Evolutionary conservation across 2,113 vertebrate genomes (phyloP), one percentile per base, ranked within the genome.

Genomic region (Zootoca vivipara): DNA sequence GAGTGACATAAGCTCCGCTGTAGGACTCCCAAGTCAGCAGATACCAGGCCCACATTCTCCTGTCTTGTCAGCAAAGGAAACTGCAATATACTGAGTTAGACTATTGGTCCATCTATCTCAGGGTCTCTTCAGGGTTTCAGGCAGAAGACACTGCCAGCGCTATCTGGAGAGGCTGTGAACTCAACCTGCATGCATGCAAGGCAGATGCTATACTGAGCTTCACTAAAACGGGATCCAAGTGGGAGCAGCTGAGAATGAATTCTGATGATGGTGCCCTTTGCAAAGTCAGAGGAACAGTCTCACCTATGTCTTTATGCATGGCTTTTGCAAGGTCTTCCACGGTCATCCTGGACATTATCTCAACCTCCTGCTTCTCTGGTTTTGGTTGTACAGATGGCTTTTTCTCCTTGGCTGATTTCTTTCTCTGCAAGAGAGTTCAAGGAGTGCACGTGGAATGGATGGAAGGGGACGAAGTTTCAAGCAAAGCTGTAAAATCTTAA

Each of bases 231-330:
- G 69, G 38, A 73, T 8, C 7, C 42, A 56, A 67, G 13, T 46
- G 73, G 73, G 30, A 26, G 28, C 28, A 65, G 24, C 65, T 8
- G 65, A 69, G 65, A 69, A 7, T 1, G 65, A 15, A 16, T 28
- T 40, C 28, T 24, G 35, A 28, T 3, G 62, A 65, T 35, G 13
- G 18, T 13, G 24, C 15, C 42, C 26, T 56, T 38, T 40, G 33
- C 62, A 58, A 62, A 62, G 74, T 13, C 58, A 9, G 78, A 77
- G 64, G 35, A 75, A 62, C 24, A 52, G 58, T 24, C 80, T 91
- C 88, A 98, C 98, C 98, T 79, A 96, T 78, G 87, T 98, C 97
- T 95, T 94, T 98, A 90, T 97, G 96, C 97, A 98, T 98, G 87
- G 97, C 98, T 24, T 22, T 92, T 9, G 98, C 97, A 13, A 99